These are phyloP conservation scores for Carassius carassius DNA, from an alignment of 2,113 vertebrate genomes.

Conservation along the genomic window DNA sequence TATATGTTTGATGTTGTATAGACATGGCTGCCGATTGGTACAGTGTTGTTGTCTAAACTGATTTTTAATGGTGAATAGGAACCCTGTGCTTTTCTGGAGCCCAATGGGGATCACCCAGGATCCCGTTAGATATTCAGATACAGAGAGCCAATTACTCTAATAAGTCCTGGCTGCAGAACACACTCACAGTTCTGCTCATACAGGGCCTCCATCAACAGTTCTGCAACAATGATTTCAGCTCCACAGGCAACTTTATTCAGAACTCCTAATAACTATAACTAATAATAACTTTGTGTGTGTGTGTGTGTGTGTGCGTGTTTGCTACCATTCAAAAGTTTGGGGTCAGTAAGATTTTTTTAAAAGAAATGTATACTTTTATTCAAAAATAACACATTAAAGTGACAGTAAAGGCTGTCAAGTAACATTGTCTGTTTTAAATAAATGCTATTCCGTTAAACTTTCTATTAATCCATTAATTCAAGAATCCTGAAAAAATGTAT, in stretches of 20 bases:
- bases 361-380: no score
- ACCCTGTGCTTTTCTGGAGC: neutral
- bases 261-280: neutral
- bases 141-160: constrained; percentile 36
- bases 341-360: no score
- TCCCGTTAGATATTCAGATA: constrained; percentile 26
- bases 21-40: neutral
- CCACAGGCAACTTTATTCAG: neutral
- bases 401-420: no score
- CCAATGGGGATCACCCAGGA: neutral
- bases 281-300: no score
- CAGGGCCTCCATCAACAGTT: constrained; percentile 5
- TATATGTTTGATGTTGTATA: neutral
- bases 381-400: no score
- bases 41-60: constrained; percentile 4
- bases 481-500: no score
- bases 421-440: no score
- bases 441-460: no score
- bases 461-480: no score
- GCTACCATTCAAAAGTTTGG: no score
- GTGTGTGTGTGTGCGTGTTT: no score
- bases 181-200: constrained; percentile 11
- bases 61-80: constrained; percentile 7
- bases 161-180: constrained; percentile 18
- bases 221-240: neutral